A percentile compares a stretch with the other conserved stretches of the same genome.
Evolutionary conservation across 2,797 vertebrate species (phyloP).

Genomic region (Anas georgica): DNA sequence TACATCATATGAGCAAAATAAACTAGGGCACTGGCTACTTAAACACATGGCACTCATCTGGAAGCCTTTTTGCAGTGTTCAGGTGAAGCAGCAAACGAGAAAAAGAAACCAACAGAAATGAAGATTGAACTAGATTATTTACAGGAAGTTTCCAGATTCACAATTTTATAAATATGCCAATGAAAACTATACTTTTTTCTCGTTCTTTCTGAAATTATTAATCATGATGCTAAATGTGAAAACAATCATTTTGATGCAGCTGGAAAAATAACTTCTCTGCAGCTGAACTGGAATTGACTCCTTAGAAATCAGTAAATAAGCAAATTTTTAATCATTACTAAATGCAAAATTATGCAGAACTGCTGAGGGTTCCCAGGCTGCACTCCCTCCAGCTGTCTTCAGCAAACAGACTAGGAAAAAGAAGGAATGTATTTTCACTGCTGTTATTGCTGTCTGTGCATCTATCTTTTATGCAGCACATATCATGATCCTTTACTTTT

Average conservation of each 20-base stretch:
- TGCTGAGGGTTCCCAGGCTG: neutral
- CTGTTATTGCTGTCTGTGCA: neutral
- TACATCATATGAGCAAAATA: neutral
- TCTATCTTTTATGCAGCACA: neutral
- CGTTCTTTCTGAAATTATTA: constrained; percentile 48
- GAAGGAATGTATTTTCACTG: neutral
- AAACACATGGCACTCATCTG: neutral
- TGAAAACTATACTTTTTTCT: constrained; percentile 50
- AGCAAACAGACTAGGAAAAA: neutral
- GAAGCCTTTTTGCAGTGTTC: neutral
- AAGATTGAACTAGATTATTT: neutral
- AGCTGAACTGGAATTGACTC: constrained; percentile 52
- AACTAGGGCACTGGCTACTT: constrained; percentile 16
- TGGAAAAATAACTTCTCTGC: constrained; percentile 38
- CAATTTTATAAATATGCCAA: neutral
- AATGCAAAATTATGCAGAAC: constrained; percentile 39
- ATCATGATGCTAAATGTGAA: constrained; percentile 37
- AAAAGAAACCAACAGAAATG: neutral
- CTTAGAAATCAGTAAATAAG: constrained; percentile 59
- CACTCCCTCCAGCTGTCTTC: constrained; percentile 24
- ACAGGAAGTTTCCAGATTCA: neutral
- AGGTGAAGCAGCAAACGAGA: neutral
- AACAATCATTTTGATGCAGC: constrained; percentile 62
- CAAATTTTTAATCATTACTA: constrained; percentile 39
- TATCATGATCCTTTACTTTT: neutral